Conservation (phyloP, 2,797 vertebrate species). For the Mareca penelope region DNA sequence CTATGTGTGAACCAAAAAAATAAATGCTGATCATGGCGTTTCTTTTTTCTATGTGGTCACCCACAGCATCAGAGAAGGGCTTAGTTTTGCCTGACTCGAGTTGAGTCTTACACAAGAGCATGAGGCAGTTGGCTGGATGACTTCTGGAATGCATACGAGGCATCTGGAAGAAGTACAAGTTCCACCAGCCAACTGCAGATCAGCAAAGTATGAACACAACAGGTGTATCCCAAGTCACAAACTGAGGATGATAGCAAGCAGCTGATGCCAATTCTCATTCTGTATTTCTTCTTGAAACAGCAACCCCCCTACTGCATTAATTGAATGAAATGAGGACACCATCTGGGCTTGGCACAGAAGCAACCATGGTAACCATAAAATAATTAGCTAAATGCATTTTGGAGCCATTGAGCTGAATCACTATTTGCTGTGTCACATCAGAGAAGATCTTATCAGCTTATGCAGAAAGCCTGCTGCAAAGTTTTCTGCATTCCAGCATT, state of each 20-base stretch:
- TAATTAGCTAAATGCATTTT: slow-evolving; percentile 59
- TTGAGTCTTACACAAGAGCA: not conserved
- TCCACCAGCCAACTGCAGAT: not conserved
- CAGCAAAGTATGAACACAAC: not conserved
- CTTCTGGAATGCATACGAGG: not conserved
- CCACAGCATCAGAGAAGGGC: not conserved
- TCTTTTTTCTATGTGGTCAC: not conserved
- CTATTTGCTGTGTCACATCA: slow-evolving; percentile 28
- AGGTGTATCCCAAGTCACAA: not conserved
- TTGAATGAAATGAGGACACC: slow-evolving; percentile 16
- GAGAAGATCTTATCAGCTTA: slow-evolving; percentile 31
- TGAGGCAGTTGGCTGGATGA: accelerated
- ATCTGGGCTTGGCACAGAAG: slow-evolving; percentile 47
- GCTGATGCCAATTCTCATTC: not conserved
- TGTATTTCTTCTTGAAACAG: not conserved
- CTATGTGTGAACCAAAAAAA: not conserved
- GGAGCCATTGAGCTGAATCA: slow-evolving; percentile 7
- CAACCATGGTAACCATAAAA: slow-evolving; percentile 55
- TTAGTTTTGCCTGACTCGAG: not conserved
- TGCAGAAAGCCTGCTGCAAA: slow-evolving; percentile 14
- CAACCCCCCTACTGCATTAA: slow-evolving; percentile 15
- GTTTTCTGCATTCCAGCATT: not conserved
- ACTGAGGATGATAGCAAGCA: not conserved
- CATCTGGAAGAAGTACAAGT: not conserved
- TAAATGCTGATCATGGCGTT: not conserved